A percentile compares a stretch with the other conserved stretches of the same genome.
Evolutionary conservation across 2,113 vertebrate genomes (phyloP).

Genomic region (Globicephala melas): DNA sequence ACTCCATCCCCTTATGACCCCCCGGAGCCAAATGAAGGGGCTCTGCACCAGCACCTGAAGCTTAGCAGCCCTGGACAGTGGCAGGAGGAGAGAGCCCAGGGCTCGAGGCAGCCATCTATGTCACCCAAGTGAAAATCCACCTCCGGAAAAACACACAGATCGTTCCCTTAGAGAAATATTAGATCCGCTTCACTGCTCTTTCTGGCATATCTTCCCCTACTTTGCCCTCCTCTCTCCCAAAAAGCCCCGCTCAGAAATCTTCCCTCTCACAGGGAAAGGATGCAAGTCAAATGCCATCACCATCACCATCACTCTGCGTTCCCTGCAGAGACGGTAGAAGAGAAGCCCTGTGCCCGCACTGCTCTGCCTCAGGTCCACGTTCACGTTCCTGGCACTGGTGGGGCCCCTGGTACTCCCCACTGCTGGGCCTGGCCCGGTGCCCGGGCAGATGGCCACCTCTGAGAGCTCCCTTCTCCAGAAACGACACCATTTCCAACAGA

Average conservation of each 20-base stretch:
- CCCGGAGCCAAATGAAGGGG: not conserved
- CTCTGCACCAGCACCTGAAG: not conserved
- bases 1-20: accelerated
- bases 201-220: not conserved
- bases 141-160: not conserved
- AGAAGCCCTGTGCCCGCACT: not conserved
- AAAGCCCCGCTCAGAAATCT: not conserved
- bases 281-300: not conserved
- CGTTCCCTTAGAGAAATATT: not conserved
- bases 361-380: not conserved
- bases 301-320: not conserved
- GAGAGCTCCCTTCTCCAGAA: not conserved
- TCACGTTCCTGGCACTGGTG: not conserved
- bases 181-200: not conserved
- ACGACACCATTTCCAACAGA: not conserved
- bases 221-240: not conserved
- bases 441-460: accelerated
- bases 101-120: not conserved
- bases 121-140: not conserved
- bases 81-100: not conserved
- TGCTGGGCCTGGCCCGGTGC: not conserved
- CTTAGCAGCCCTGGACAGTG: not conserved
- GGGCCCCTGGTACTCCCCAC: not conserved
- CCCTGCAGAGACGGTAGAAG: not conserved
- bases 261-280: not conserved